These are phyloP conservation scores for Cantharis rustica DNA, from an alignment of 2,888 invertebrate species.

Conservation along the genomic window DNA sequence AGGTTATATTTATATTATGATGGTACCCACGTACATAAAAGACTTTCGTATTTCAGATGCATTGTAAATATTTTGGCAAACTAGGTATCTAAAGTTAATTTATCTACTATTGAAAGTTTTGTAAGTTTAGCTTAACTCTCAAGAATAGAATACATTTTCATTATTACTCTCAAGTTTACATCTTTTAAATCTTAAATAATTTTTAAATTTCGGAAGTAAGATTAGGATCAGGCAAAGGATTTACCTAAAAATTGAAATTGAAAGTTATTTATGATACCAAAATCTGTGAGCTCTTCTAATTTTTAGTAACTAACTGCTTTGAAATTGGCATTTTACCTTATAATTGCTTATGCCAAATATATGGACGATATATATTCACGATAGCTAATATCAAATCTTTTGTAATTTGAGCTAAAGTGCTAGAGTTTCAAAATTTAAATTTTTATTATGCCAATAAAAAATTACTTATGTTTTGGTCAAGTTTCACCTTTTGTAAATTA, in stretches of 20 bases:
- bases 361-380: too few relatives aligned
- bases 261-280: not conserved
- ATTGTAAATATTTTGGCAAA: not conserved
- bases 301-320: not conserved
- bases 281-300: not conserved
- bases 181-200: not conserved
- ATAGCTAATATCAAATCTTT: too few relatives aligned
- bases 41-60: not conserved
- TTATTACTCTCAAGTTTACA: too few relatives aligned
- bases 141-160: not conserved
- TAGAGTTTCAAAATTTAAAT: too few relatives aligned
- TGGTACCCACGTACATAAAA: not conserved
- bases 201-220: not conserved
- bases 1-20: not conserved
- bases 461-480: too few relatives aligned
- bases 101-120: not conserved
- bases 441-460: too few relatives aligned
- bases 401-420: too few relatives aligned
- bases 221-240: not conserved
- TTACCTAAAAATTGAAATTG: not conserved
- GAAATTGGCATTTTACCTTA: too few relatives aligned
- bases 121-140: not conserved
- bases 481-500: too few relatives aligned
- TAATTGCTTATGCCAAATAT: too few relatives aligned
- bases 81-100: not conserved